Evolutionary conservation across 2,113 vertebrate genomes (phyloP).

Genomic region (Perca schrenkii): DNA sequence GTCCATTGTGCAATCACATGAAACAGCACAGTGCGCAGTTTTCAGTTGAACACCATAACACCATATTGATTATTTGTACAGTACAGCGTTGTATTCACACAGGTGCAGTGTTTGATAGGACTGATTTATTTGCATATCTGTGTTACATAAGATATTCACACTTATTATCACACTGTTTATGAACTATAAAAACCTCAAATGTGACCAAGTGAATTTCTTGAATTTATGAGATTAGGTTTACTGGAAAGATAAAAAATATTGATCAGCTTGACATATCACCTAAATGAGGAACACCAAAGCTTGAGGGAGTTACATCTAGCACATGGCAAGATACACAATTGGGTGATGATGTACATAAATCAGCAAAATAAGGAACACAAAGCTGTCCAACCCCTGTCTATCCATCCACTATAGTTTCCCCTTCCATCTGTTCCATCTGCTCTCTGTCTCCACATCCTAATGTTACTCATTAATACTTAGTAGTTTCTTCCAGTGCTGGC

Average conservation of each 20-base stretch:
- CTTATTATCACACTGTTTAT: neutral
- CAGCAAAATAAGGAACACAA: constrained; percentile 29
- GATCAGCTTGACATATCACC: neutral
- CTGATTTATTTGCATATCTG: neutral
- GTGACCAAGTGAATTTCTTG: neutral
- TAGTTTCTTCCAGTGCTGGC: constrained; percentile 44
- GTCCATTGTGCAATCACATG: neutral
- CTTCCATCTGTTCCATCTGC: constrained; percentile 62
- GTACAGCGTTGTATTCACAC: neutral
- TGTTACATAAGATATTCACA: neutral
- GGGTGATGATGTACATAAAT: constrained; percentile 13
- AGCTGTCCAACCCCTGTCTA: neutral
- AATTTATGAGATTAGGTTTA: neutral
- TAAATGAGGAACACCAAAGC: neutral
- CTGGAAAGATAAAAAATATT: neutral
- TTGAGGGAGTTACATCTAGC: neutral
- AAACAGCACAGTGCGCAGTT: neutral
- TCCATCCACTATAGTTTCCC: constrained; percentile 11
- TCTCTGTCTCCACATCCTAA: constrained; percentile 49
- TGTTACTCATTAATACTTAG: constrained; percentile 55
- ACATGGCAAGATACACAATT: neutral
- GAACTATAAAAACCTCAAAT: neutral
- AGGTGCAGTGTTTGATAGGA: neutral
- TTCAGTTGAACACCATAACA: neutral
- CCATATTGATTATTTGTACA: neutral